Percentiles rank a stretch among this genome's conserved stretches.
Conservation (phyloP, 2,797 vertebrate species). For the Pangasius djambal region DNA sequence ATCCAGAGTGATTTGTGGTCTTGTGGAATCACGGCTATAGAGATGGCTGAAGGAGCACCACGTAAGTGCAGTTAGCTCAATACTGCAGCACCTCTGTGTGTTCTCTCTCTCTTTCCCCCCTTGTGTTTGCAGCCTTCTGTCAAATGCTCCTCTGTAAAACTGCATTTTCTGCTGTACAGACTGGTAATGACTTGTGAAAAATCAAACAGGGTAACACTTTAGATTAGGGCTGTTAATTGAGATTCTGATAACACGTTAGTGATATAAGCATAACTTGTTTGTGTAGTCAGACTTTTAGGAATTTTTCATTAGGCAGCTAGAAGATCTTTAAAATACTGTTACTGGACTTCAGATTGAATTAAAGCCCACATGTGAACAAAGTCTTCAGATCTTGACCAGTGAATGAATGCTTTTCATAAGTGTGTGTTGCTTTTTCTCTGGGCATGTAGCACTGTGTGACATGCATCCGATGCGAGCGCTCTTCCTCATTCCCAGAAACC, state of each 20-base stretch:
- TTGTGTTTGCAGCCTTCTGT: not conserved
- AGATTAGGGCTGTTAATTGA: not conserved
- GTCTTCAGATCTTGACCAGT: not conserved
- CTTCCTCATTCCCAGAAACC: constrained; percentile 98
- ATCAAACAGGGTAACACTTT: not conserved
- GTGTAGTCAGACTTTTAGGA: too few relatives aligned
- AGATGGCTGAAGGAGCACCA: constrained; percentile 97
- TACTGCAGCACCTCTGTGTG: not conserved
- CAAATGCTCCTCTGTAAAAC: not conserved
- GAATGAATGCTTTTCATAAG: not conserved
- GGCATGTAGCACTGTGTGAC: constrained; percentile 90
- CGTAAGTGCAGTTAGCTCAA: constrained; percentile 80
- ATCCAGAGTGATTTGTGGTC: constrained; percentile 97
- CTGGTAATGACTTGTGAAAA: not conserved
- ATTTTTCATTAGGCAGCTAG: not conserved
- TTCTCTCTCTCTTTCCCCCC: not conserved
- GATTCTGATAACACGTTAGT: not conserved
- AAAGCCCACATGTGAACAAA: not conserved
- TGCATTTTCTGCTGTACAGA: not conserved
- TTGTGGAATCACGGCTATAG: constrained; percentile 96
- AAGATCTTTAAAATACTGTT: not conserved
- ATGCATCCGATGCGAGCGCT: constrained; percentile 99
- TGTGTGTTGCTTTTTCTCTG: not conserved
- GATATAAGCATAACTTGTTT: not conserved
- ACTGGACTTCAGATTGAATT: not conserved